Percentiles rank a stretch among this genome's conserved stretches.
Conservation (phyloP, 92 coral and sea anemone genomes). For the Metridium senile region DNA sequence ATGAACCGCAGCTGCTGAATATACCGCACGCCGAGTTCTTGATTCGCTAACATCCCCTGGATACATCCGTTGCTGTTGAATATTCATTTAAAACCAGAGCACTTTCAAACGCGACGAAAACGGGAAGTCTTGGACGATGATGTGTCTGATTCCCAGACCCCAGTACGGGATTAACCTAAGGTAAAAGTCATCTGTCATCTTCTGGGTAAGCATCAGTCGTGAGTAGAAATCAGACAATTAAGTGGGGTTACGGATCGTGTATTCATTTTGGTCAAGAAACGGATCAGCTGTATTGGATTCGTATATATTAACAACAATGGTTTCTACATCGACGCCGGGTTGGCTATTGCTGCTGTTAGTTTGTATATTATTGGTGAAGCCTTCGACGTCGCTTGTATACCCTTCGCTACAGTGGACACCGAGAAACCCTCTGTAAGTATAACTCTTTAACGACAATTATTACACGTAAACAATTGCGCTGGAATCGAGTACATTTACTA, state of each 20-base stretch:
- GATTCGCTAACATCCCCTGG: slow-evolving; percentile 28
- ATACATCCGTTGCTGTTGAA: slow-evolving; percentile 24
- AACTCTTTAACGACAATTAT: neutral
- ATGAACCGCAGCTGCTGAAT: slow-evolving; percentile 10
- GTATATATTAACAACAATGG: neutral
- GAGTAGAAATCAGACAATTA: neutral
- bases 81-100: slow-evolving; percentile 25
- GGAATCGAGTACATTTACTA: neutral
- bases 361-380: slow-evolving; percentile 41
- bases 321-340: neutral
- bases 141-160: slow-evolving; percentile 31
- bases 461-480: slow-evolving; percentile 5
- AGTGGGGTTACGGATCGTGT: neutral
- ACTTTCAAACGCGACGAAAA: slow-evolving; percentile 11
- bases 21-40: slow-evolving; percentile 24
- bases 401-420: slow-evolving; percentile 84
- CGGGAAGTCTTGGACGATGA: slow-evolving; percentile 28
- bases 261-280: neutral
- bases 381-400: slow-evolving; percentile 49
- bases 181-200: slow-evolving; percentile 34
- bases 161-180: slow-evolving; percentile 31
- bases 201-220: neutral
- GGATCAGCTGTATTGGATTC: neutral
- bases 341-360: too few species aligned
- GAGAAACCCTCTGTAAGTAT: slow-evolving; percentile 82